Conservation (phyloP, 1,140 invertebrate genomes). For the Marisa cornuarietis region DNA sequence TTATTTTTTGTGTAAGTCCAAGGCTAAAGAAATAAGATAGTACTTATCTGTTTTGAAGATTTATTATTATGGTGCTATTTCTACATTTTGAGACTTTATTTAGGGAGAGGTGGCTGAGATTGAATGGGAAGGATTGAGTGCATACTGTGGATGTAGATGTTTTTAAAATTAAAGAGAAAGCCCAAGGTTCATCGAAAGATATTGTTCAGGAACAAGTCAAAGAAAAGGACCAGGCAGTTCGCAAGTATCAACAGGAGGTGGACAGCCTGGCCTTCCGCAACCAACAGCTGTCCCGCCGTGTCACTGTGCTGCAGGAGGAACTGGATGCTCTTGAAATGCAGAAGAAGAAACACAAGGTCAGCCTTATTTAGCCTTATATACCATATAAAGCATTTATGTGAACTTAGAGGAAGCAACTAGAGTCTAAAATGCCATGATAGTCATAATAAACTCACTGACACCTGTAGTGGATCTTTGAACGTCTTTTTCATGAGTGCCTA, state of each 20-base stretch:
- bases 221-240: constrained; percentile 82
- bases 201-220: constrained; percentile 78
- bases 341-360: constrained; percentile 58
- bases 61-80: not conserved
- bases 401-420: too few species aligned
- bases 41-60: too few species aligned
- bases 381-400: too few species aligned
- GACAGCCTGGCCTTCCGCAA: constrained; percentile 93
- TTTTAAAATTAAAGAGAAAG: not conserved
- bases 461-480: too few species aligned
- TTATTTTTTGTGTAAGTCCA: too few species aligned
- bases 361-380: too few species aligned
- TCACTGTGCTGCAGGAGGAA: constrained; percentile 89
- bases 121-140: not conserved
- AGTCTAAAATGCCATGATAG: too few species aligned
- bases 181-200: constrained; percentile 10
- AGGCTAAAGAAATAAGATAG: too few species aligned
- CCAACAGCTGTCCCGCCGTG: constrained; percentile 88
- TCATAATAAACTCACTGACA: too few species aligned
- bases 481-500: too few species aligned
- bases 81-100: not conserved
- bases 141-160: not conserved
- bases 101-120: not conserved
- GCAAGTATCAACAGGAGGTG: constrained; percentile 90
- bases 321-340: constrained; percentile 74